Percentiles rank a stretch among this genome's conserved stretches.
phyloP scores from a whole-genome alignment of 2,888 invertebrate species.

The Drosophila helvetica region DNA sequence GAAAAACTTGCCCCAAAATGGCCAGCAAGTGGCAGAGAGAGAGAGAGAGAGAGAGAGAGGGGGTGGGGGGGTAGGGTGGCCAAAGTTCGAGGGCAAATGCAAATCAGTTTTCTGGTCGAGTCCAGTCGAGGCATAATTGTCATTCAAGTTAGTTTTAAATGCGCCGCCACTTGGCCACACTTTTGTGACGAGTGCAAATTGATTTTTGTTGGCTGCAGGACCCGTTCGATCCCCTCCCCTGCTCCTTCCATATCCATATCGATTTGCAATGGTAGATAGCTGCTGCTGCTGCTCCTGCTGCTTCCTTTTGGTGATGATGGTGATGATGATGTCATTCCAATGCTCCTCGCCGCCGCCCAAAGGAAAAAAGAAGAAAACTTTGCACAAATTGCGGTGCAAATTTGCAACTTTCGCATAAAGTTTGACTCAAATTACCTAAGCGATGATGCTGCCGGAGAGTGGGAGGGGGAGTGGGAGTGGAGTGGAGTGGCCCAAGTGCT shows the following conservation, averaged over 20 bases:
- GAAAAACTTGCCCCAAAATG: slow-evolving; percentile 32
- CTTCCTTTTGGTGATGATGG: neutral
- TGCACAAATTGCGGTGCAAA: slow-evolving; percentile 74
- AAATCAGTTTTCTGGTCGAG: slow-evolving; percentile 42
- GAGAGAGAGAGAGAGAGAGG: neutral
- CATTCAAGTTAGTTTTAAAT: slow-evolving; percentile 62
- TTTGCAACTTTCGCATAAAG: slow-evolving; percentile 77
- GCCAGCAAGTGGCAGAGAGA: neutral
- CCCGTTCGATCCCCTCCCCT: neutral
- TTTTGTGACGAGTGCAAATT: slow-evolving; percentile 56
- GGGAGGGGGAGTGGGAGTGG: neutral
- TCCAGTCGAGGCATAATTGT: slow-evolving; percentile 50
- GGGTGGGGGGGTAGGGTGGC: neutral
- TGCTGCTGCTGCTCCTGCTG: slow-evolving; percentile 4
- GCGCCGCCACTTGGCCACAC: slow-evolving; percentile 58
- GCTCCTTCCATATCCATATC: slow-evolving; percentile 13
- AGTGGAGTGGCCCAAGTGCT: neutral
- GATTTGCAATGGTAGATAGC: slow-evolving; percentile 35
- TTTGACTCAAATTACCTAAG: slow-evolving; percentile 73
- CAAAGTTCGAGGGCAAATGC: slow-evolving; percentile 33
- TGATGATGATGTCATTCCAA: slow-evolving; percentile 42
- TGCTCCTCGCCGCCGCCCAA: slow-evolving; percentile 29
- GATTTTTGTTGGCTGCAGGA: slow-evolving; percentile 48
- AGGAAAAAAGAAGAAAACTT: slow-evolving; percentile 49
- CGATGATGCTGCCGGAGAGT: slow-evolving; percentile 35